phyloP scores from a whole-genome alignment of 2,113 vertebrate genomes.

The Vulpes lagopus region DNA sequence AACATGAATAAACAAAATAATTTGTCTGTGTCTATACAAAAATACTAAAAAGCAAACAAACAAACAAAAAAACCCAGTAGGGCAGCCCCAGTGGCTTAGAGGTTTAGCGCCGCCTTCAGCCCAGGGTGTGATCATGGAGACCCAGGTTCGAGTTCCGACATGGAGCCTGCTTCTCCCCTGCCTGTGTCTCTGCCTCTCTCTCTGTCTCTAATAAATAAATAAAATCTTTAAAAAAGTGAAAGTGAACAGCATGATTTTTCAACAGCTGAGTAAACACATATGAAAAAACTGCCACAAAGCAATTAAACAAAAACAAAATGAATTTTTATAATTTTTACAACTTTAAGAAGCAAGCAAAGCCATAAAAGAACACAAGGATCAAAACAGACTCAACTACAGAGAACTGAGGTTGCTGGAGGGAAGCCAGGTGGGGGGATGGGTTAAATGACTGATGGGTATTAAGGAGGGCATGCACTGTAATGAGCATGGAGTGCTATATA shows the following conservation, averaged over 20 bases:
- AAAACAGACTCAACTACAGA: neutral
- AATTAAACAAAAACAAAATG: conserved; percentile 46
- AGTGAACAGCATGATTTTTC: neutral
- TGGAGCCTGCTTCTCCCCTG: no score
- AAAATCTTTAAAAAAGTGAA: neutral
- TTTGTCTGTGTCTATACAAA: neutral
- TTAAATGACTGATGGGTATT: neutral
- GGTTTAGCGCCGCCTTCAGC: no score
- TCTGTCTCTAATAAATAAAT: no score
- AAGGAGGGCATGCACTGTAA: neutral
- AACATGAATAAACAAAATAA: conserved; percentile 10
- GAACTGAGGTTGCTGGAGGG: neutral
- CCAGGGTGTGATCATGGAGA: no score
- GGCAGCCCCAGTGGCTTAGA: no score
- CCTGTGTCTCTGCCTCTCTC: no score
- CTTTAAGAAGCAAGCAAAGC: conserved; percentile 14
- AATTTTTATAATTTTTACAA: conserved; percentile 10
- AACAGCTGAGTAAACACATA: neutral
- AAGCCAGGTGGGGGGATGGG: neutral
- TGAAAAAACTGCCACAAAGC: neutral
- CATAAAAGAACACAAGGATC: conserved; percentile 14
- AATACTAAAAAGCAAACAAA: neutral
- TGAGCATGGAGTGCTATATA: neutral
- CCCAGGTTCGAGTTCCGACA: no score
- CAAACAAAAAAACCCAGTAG: no score